Conservation (phyloP, 2,888 invertebrate species). For the Leucophenga montana region DNA sequence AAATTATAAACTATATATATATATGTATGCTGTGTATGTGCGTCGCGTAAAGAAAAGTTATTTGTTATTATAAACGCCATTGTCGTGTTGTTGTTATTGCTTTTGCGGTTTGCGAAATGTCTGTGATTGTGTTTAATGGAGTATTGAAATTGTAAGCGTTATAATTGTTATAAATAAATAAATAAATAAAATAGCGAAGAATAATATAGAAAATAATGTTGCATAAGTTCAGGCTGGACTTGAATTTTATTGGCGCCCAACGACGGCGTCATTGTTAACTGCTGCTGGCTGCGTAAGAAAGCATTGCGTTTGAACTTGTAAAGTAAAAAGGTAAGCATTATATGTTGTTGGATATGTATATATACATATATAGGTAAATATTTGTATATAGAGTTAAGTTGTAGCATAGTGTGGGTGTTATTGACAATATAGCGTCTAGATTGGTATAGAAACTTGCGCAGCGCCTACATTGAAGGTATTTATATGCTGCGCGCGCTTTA, state of each 20-base stretch:
- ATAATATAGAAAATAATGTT: conserved; percentile 49
- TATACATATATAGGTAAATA: background rate
- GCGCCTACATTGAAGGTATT: conserved; percentile 10
- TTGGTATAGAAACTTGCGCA: conserved; percentile 57
- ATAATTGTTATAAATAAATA: conserved; percentile 26
- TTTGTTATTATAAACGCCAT: conserved; percentile 6
- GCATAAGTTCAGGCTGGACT: conserved; percentile 61
- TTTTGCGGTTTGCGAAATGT: background rate
- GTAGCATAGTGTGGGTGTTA: background rate
- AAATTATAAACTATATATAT: background rate
- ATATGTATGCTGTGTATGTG: background rate
- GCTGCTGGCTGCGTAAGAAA: background rate
- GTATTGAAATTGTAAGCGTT: background rate
- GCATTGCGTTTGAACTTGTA: conserved; percentile 27
- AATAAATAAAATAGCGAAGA: conserved; percentile 34
- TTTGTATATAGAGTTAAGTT: conserved; percentile 32
- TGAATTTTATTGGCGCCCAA: conserved; percentile 64
- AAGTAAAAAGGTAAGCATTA: conserved; percentile 44
- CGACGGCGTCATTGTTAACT: conserved; percentile 50
- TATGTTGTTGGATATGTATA: conserved; percentile 49
- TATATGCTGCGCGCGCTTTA: conserved; percentile 1
- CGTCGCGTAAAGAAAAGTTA: conserved; percentile 10
- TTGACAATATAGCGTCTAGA: conserved; percentile 28
- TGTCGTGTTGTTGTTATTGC: conserved; percentile 3
- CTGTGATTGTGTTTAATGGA: conserved; percentile 20